These are phyloP conservation scores for Danio aesculapii DNA, from an alignment of 2,797 vertebrate genomes.

Conservation along the genomic window DNA sequence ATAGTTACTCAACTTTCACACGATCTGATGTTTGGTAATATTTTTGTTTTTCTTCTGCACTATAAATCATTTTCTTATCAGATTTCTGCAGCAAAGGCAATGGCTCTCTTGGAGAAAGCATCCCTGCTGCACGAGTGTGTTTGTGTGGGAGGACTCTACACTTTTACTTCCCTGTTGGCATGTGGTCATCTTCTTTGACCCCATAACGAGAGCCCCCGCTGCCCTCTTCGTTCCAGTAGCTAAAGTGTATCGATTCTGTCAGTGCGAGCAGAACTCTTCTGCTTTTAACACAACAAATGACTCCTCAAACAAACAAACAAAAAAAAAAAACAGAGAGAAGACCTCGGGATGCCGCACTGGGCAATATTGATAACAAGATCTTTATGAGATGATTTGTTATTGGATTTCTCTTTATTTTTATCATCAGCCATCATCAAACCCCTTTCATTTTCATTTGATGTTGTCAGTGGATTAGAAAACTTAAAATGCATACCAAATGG, in stretches of 20 bases:
- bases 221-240: conserved; percentile 65
- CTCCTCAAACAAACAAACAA: neutral
- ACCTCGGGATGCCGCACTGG: neutral
- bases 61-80: conserved; percentile 19
- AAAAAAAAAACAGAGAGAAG: neutral
- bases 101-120: conserved; percentile 15
- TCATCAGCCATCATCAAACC: neutral
- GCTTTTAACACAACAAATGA: conserved; percentile 60
- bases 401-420: neutral
- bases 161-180: conserved; percentile 61
- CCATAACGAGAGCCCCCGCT: conserved; percentile 71
- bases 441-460: neutral
- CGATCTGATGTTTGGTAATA: neutral
- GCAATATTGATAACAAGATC: neutral
- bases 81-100: neutral
- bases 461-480: neutral
- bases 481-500: neutral
- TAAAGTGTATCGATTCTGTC: conserved; percentile 79
- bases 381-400: neutral
- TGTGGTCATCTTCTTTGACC: conserved; percentile 77
- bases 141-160: conserved; percentile 22
- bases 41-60: neutral
- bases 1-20: neutral
- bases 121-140: conserved; percentile 6
- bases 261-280: conserved; percentile 63